Evolutionary conservation across 2,113 vertebrate species (phyloP).

Genomic region (Acanthisitta chloris): DNA sequence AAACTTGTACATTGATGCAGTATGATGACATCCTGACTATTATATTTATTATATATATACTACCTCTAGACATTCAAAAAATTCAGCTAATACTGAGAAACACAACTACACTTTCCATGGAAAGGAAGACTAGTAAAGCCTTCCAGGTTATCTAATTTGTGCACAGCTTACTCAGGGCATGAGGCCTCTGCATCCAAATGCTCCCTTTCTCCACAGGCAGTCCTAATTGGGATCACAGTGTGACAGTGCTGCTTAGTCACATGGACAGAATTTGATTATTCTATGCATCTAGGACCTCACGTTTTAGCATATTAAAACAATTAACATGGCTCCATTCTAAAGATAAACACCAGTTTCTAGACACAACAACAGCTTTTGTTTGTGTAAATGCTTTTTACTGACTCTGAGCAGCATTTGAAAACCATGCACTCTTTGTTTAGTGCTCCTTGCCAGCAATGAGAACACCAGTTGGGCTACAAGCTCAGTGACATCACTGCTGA

Average conservation of each 20-base stretch:
- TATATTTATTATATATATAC: not conserved
- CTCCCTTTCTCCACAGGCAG: not conserved
- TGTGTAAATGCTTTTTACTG: slow-evolving; percentile 18
- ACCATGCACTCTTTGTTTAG: slow-evolving; percentile 53
- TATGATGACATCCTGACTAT: not conserved
- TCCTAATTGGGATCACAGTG: not conserved
- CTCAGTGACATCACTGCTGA: slow-evolving; percentile 36
- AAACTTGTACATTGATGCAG: not conserved
- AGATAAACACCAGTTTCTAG: slow-evolving; percentile 53
- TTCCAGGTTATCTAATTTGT: not conserved
- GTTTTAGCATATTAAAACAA: slow-evolving; percentile 37
- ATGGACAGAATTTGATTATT: not conserved
- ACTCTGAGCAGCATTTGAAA: slow-evolving; percentile 44
- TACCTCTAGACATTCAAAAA: not conserved
- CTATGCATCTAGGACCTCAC: not conserved
- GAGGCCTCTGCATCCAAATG: not conserved
- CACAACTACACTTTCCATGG: not conserved
- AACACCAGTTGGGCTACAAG: slow-evolving; percentile 48
- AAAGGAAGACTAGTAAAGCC: not conserved
- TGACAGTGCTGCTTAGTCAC: not conserved
- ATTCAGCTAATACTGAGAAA: not conserved
- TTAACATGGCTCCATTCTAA: slow-evolving; percentile 54
- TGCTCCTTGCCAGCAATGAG: slow-evolving; percentile 57
- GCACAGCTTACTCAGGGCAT: not conserved
- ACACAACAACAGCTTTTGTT: slow-evolving; percentile 54